These are phyloP conservation scores for Tympanuchus pallidicinctus DNA, from an alignment of 2,113 vertebrate species.

Conservation along the genomic window DNA sequence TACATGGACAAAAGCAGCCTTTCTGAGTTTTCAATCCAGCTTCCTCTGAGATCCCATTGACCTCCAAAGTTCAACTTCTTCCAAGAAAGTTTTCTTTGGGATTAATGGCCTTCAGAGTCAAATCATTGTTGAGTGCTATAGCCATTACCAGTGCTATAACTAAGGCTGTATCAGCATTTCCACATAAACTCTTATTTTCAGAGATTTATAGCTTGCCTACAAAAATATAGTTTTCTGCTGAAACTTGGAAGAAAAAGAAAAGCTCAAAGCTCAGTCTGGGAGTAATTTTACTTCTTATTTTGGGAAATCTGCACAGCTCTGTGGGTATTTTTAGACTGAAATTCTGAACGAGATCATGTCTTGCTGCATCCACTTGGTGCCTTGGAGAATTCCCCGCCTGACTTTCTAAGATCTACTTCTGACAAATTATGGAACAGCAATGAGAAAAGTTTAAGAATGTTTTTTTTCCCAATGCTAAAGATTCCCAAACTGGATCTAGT, in stretches of 20 bases:
- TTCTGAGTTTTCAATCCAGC: conserved; percentile 30
- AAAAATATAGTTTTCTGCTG: conserved; percentile 40
- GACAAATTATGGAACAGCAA: not conserved
- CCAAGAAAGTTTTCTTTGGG: conserved; percentile 23
- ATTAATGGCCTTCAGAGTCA: conserved; percentile 16
- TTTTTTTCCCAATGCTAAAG: not conserved
- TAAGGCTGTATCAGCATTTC: conserved; percentile 18
- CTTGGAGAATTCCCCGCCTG: not conserved
- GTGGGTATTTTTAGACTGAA: conserved; percentile 2
- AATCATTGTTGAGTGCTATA: not conserved
- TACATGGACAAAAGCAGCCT: not conserved
- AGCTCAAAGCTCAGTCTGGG: not conserved
- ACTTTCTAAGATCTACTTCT: not conserved
- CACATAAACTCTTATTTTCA: conserved; percentile 2
- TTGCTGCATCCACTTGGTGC: not conserved
- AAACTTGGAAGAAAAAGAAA: conserved; percentile 35
- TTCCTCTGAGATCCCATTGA: conserved; percentile 46
- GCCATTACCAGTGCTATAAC: not conserved
- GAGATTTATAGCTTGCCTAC: conserved; percentile 38
- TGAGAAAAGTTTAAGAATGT: not conserved
- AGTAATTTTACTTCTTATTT: conserved; percentile 38
- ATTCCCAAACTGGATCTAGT: not conserved
- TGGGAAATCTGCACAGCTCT: not conserved
- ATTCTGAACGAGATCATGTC: not conserved
- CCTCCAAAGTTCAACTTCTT: conserved; percentile 20